Conservation (phyloP, 2,113 vertebrate genomes). For the Saccopteryx bilineata region DNA sequence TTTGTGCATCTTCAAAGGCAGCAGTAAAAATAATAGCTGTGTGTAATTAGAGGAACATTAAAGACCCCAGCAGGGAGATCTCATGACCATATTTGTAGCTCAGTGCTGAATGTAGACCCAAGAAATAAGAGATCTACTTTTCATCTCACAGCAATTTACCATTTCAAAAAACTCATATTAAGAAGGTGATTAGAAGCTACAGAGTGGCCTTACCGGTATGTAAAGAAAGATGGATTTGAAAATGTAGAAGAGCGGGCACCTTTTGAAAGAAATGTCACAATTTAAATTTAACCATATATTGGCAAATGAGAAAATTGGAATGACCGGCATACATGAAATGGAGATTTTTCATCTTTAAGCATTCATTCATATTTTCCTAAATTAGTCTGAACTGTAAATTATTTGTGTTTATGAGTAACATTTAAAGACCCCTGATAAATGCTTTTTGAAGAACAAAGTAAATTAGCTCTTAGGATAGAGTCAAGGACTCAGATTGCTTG, state of each 20-base stretch:
- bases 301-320: conserved; percentile 60
- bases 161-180: conserved; percentile 67
- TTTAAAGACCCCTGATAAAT: background rate
- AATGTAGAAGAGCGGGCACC: conserved; percentile 25
- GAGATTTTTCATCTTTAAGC: conserved; percentile 32
- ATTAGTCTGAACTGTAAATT: conserved; percentile 28
- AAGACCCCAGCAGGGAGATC: conserved; percentile 53
- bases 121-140: conserved; percentile 71
- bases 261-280: conserved; percentile 68
- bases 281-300: conserved; percentile 66
- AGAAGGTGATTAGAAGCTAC: conserved; percentile 49
- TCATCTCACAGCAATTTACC: conserved; percentile 68
- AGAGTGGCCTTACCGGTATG: conserved; percentile 35
- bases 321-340: conserved; percentile 22
- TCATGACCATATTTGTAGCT: conserved; percentile 61
- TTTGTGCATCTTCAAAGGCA: conserved; percentile 37
- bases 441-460: conserved; percentile 20
- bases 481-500: background rate
- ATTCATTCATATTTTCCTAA: conserved; percentile 57
- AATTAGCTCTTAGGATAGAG: background rate
- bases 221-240: conserved; percentile 65
- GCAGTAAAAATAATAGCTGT: conserved; percentile 49
- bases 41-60: conserved; percentile 70
- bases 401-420: conserved; percentile 52
- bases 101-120: conserved; percentile 65